Evolutionary conservation across 2,888 invertebrate genomes (phyloP).

Genomic region (Aphelenchoides bicaudatus): DNA sequence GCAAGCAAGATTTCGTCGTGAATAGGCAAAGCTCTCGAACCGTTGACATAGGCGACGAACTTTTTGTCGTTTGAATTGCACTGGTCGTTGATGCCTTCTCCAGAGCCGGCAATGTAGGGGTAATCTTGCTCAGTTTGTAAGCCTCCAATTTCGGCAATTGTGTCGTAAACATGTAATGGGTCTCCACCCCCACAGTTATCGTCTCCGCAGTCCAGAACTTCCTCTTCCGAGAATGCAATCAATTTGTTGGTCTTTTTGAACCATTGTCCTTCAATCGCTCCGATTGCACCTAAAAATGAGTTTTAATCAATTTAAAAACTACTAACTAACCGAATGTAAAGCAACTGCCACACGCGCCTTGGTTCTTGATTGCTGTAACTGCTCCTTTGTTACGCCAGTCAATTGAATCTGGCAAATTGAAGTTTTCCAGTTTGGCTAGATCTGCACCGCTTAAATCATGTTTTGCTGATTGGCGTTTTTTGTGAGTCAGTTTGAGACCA

Average conservation of each 20-base stretch:
- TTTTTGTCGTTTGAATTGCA: conserved; percentile 19
- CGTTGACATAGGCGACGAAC: conserved; percentile 20
- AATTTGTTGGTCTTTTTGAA: conserved; percentile 39
- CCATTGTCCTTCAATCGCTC: conserved; percentile 48
- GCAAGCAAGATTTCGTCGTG: conserved; percentile 63
- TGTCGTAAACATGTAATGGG: conserved; percentile 1
- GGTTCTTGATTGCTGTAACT: conserved; percentile 21
- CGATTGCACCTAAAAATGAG: too few relatives aligned
- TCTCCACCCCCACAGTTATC: conserved; percentile 59
- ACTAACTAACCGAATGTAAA: conserved; percentile 54
- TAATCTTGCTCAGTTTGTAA: conserved; percentile 53
- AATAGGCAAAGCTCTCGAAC: conserved; percentile 6
- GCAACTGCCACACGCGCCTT: conserved; percentile 50
- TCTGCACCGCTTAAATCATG: neutral
- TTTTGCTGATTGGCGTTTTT: neutral
- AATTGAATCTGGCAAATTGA: neutral
- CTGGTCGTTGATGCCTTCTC: conserved; percentile 61
- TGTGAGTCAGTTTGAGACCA: neutral
- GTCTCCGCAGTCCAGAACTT: conserved; percentile 49
- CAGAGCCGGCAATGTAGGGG: conserved; percentile 65
- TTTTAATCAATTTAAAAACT: too few relatives aligned
- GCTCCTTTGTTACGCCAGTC: conserved; percentile 3
- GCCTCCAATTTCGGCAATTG: conserved; percentile 17
- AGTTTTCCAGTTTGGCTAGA: neutral
- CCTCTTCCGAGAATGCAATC: conserved; percentile 40